These are phyloP conservation scores for Isurus oxyrinchus DNA, from an alignment of 2,113 vertebrate species.

Conservation along the genomic window DNA sequence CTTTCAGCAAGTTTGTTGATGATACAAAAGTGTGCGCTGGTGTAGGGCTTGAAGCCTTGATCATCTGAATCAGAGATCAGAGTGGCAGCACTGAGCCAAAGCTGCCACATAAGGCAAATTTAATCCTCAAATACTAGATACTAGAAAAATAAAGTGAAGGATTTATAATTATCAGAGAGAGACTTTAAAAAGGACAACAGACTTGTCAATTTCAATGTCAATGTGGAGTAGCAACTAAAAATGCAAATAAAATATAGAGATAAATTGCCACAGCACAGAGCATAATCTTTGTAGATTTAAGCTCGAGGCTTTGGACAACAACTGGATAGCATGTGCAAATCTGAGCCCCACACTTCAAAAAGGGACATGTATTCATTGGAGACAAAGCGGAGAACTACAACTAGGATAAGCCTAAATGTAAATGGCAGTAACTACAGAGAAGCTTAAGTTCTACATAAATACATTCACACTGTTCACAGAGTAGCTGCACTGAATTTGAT, in stretches of 20 bases:
- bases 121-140: background rate
- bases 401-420: background rate
- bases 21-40: background rate
- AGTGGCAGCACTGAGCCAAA: background rate
- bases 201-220: background rate
- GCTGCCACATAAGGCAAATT: background rate
- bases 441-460: background rate
- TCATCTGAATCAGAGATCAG: background rate
- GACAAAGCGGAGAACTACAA: background rate
- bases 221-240: background rate
- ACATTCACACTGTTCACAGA: background rate
- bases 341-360: background rate
- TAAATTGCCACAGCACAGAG: background rate
- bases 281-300: background rate
- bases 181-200: background rate
- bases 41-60: background rate
- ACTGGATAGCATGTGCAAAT: background rate
- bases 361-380: background rate
- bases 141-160: background rate
- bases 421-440: background rate
- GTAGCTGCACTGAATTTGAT: background rate
- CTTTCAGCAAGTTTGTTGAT: background rate
- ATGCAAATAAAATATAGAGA: background rate
- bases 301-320: background rate
- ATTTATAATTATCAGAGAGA: background rate